Percentiles rank a stretch among this genome's conserved stretches.
Evolutionary conservation across 2,113 vertebrate species (phyloP).

Genomic region (Ahaetulla prasina): DNA sequence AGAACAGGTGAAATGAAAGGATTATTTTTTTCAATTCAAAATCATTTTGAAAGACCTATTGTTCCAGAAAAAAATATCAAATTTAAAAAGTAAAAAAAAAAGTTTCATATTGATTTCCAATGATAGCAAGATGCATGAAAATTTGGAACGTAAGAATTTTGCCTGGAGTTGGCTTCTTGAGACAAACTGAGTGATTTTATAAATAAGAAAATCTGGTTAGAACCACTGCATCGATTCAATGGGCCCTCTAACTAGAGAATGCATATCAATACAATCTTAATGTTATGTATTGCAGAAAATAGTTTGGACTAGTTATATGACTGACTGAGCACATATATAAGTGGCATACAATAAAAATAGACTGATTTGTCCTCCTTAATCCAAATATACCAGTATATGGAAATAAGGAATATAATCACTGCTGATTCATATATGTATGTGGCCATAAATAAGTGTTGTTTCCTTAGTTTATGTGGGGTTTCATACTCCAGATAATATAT

Average conservation of each 20-base stretch:
- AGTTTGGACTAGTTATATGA: neutral
- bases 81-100: neutral
- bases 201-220: neutral
- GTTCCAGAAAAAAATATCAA: neutral
- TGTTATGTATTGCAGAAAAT: neutral
- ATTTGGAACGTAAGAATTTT: neutral
- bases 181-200: neutral
- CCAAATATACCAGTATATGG: neutral
- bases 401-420: neutral
- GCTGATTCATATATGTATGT: neutral
- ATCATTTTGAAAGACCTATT: neutral
- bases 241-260: neutral
- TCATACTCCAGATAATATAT: neutral
- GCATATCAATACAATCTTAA: neutral
- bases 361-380: neutral
- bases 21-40: neutral
- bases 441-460: neutral
- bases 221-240: neutral
- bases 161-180: neutral
- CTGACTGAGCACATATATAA: neutral
- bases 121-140: neutral
- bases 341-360: neutral
- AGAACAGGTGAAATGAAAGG: neutral
- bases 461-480: neutral
- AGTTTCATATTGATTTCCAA: neutral